Base-by-base conservation (phyloP, 37 sponge, comb jelly and placozoan species). In the Ianthella basta region DNA sequence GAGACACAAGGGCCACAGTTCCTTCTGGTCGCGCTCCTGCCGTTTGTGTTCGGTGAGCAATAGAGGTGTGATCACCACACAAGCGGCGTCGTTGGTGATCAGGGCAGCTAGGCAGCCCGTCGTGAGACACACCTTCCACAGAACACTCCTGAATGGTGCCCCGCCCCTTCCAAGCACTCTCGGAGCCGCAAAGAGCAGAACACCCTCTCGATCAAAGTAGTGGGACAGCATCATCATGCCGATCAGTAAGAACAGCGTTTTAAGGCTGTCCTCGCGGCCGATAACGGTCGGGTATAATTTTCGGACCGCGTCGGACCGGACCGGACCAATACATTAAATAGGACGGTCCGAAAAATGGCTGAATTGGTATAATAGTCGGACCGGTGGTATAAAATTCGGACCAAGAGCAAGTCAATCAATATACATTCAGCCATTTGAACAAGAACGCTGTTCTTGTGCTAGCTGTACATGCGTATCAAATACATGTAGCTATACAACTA, bases 161-260 rank as follows among this genome's bases (percentile, higher is more conserved):
- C 89, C 84, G 61, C 54, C 54, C 15, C 70, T 72, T 12, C 92
- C 92, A 78, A 89, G 86, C 5, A 89, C 89, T 81, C 60, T 72
- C 20, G 83, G 74, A 8, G 91, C 81, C 19, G 91, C 74, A 21
- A 85, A 70, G 37, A 82, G 79, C 15, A 95, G 81, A 0, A 95
- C 35, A 24, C 92, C 95, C 50, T 95, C 95, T 0, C 95, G 79
- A 60, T 95, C 95, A 57, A 86, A 89, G 84, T 95, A 95, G 67
- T 85, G 90, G 3, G 92, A 89, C 56, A 95, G 72, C 81, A 95
- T 81, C 95, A 95, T 95, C 95, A 95, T 95, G 2, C 95, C 95
- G 8, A 95, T 81, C 60, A 95, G 85, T 44, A 95, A 87, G 55
- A 87, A 95, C 2, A 95, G 89, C 0, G 95, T 95, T 75, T 89